phyloP scores from a whole-genome alignment of 2,888 invertebrate species.

The Eristalinus aeneus region DNA sequence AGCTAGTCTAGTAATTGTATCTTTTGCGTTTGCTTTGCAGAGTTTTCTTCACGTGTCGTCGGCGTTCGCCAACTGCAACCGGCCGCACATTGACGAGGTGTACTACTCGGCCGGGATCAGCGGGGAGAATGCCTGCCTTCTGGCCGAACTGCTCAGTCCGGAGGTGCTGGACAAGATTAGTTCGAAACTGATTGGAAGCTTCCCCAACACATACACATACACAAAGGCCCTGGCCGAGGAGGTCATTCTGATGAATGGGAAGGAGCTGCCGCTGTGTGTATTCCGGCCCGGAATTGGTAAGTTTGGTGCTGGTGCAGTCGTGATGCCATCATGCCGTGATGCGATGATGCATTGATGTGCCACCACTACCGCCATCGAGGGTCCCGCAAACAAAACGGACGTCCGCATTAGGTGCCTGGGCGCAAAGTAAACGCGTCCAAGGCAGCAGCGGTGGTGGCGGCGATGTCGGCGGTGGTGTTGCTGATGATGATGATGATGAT shows the following conservation, averaged over 20 bases:
- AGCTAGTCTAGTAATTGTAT: constrained; percentile 6
- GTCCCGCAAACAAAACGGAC: background rate
- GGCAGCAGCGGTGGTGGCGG: background rate
- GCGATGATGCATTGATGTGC: too few relatives aligned
- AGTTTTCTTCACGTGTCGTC: constrained; percentile 85
- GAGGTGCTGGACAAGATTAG: constrained; percentile 77
- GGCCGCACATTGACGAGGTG: constrained; percentile 78
- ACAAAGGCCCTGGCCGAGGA: constrained; percentile 88
- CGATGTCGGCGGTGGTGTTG: background rate
- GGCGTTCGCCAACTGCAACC: constrained; percentile 85
- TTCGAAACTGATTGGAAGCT: constrained; percentile 74
- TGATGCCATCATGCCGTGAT: too few relatives aligned
- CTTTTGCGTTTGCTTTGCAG: constrained; percentile 74
- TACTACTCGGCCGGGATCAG: constrained; percentile 79
- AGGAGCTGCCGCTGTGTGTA: constrained; percentile 84
- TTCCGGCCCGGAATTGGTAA: constrained; percentile 87
- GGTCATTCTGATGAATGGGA: constrained; percentile 82
- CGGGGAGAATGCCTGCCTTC: constrained; percentile 77
- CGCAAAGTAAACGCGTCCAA: too few relatives aligned
- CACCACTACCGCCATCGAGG: background rate
- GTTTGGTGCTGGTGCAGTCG: constrained; percentile 54
- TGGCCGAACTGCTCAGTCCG: constrained; percentile 77
- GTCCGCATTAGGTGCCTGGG: background rate
- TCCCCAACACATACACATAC: constrained; percentile 87
- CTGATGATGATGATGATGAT: constrained; percentile 6